Conservation (phyloP, 2,797 vertebrate genomes). For the Enteromius radiatus region DNA sequence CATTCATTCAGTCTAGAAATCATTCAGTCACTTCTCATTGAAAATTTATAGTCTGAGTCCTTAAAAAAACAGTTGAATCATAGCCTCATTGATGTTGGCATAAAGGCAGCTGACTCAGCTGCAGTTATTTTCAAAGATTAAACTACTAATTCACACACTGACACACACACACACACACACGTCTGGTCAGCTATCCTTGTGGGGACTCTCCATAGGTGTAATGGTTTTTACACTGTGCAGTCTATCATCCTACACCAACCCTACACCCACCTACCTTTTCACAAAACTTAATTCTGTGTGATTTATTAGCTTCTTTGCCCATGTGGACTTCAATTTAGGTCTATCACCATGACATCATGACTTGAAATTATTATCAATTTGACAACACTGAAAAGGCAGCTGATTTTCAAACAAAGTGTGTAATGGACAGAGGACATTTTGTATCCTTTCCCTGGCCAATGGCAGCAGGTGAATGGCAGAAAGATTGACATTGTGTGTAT, state of each 20-base stretch:
- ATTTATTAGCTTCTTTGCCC: no score
- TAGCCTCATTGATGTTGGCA: conserved; percentile 30
- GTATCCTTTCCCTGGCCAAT: conserved; percentile 2
- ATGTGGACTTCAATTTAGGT: no score
- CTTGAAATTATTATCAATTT: not conserved
- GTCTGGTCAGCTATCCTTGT: no score
- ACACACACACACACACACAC: not conserved
- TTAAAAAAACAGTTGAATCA: conserved; percentile 42
- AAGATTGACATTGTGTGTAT: not conserved
- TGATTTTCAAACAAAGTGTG: not conserved
- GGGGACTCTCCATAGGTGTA: no score
- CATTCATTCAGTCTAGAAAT: conserved; percentile 42
- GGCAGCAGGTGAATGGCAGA: conserved; percentile 16
- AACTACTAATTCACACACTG: conserved; percentile 20
- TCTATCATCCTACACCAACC: no score
- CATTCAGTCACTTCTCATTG: conserved; percentile 39
- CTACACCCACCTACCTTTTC: no score
- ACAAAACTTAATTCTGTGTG: no score
- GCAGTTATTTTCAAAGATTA: conserved; percentile 16
- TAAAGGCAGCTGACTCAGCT: conserved; percentile 43
- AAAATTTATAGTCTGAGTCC: conserved; percentile 31
- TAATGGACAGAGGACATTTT: conserved; percentile 2
- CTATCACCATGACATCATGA: no score
- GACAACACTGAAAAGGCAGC: not conserved
- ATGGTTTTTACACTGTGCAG: no score